A percentile compares a stretch with the other conserved stretches of the same genome.
Conservation (phyloP, 2,797 vertebrate species). For the Nannoperca australis region DNA sequence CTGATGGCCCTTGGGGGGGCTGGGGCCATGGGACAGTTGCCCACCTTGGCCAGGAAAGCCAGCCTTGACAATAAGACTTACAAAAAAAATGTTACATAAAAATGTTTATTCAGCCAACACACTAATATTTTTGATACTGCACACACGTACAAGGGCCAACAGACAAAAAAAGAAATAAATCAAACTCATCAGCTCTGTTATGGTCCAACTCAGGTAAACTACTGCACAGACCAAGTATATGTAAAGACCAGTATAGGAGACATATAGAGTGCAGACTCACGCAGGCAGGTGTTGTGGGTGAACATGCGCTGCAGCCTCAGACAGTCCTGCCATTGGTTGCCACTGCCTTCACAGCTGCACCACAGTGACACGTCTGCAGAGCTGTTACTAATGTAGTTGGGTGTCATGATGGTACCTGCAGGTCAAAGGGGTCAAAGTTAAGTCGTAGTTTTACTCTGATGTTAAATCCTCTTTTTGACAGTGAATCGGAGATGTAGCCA, state of each 20-base stretch:
- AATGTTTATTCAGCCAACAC: background rate
- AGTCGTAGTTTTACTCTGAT: background rate
- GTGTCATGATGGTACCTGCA: constrained; percentile 94
- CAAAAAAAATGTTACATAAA: background rate
- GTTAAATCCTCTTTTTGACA: background rate
- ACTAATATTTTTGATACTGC: background rate
- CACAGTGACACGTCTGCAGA: constrained; percentile 91
- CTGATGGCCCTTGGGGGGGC: too few species aligned
- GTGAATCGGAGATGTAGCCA: background rate
- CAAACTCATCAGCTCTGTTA: background rate
- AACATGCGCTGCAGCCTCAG: constrained; percentile 90
- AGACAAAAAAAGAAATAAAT: background rate
- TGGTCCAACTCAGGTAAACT: fast-evolving
- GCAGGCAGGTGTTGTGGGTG: constrained; percentile 91
- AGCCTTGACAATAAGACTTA: too few species aligned
- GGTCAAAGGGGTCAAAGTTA: constrained; percentile 25
- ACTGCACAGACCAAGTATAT: background rate
- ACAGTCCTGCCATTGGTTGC: constrained; percentile 94
- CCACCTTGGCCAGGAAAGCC: too few species aligned
- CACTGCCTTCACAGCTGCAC: constrained; percentile 94
- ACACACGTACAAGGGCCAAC: background rate
- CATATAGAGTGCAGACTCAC: constrained; percentile 83
- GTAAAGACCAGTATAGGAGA: background rate
- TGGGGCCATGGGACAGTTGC: background rate
- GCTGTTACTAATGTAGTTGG: constrained; percentile 93